Conservation (phyloP, 2,113 vertebrate species). For the Halcyon senegalensis region DNA sequence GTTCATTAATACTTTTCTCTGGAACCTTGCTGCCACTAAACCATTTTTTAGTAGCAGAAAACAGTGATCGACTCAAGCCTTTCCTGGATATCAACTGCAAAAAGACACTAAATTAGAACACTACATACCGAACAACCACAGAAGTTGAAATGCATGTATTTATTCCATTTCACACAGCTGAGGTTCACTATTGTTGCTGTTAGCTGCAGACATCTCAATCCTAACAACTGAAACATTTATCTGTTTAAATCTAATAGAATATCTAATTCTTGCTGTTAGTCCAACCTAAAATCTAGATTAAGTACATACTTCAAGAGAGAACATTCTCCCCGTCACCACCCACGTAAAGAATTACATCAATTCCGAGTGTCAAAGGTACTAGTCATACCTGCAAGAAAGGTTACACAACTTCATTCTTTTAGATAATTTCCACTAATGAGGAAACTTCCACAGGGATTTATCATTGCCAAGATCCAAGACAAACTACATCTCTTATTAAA, state of each 20-base stretch:
- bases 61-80: constrained; percentile 93
- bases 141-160: background rate
- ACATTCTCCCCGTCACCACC: background rate
- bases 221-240: background rate
- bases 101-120: background rate
- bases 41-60: constrained; percentile 98
- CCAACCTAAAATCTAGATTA: background rate
- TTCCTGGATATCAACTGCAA: constrained; percentile 94
- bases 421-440: background rate
- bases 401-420: background rate
- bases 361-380: background rate
- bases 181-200: background rate
- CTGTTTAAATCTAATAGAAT: background rate
- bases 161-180: background rate
- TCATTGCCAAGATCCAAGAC: background rate
- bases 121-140: too few relatives aligned
- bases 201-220: background rate
- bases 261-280: background rate
- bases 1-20: constrained; percentile 92
- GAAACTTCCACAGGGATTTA: background rate
- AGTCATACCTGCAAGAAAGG: background rate
- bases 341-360: background rate
- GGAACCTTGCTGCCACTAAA: constrained; percentile 96
- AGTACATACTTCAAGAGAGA: background rate
- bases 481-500: background rate